Evolutionary conservation across 2,888 invertebrate genomes (phyloP).

Genomic region (Chirona hameri): DNA sequence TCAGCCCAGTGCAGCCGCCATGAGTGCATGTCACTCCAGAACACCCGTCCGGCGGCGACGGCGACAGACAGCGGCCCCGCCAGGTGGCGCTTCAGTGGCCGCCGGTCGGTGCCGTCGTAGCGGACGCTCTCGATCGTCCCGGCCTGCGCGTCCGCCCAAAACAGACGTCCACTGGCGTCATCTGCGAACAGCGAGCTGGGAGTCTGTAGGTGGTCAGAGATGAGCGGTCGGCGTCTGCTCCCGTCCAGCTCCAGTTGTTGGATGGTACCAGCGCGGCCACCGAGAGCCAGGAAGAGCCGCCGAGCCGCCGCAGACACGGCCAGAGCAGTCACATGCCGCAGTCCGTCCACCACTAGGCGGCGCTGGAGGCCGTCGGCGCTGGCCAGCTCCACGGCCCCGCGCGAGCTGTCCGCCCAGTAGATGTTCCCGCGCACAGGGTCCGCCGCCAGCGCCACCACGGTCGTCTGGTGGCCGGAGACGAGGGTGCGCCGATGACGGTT

Average conservation of each 20-base stretch:
- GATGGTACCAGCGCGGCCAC: constrained; percentile 1
- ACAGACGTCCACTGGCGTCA: background rate
- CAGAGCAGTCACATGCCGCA: background rate
- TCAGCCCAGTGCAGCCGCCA: background rate
- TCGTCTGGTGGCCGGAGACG: background rate
- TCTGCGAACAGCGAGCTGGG: background rate
- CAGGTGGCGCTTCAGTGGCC: background rate
- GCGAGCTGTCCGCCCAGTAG: constrained; percentile 22
- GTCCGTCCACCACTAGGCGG: background rate
- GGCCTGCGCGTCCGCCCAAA: constrained; percentile 1
- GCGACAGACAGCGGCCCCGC: background rate
- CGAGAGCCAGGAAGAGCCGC: background rate
- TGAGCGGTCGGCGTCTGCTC: background rate
- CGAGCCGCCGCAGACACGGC: background rate
- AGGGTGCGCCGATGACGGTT: background rate
- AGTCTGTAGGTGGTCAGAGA: background rate
- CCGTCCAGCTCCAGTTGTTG: constrained; percentile 23
- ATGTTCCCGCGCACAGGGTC: constrained; percentile 8
- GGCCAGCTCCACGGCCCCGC: background rate
- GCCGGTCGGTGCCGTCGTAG: background rate
- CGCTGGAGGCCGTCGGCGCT: constrained; percentile 6
- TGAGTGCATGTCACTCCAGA: background rate
- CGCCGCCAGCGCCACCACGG: background rate
- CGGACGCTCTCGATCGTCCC: background rate
- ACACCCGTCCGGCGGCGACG: background rate